Base-by-base conservation (phyloP, 2,888 invertebrate species). In the Cylloceria caligata region DNA sequence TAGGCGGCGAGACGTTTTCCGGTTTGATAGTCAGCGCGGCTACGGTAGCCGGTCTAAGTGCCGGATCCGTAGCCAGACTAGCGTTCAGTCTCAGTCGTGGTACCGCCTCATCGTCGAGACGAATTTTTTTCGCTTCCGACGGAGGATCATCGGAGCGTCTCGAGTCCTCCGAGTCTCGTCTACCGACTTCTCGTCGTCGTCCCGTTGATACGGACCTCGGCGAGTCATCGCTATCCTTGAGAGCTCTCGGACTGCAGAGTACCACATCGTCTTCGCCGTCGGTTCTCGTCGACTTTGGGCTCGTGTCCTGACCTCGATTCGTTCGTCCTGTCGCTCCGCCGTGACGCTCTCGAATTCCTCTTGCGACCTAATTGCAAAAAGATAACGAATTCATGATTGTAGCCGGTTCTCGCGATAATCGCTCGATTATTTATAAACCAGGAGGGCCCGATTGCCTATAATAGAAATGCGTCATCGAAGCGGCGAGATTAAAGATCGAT, bases 61-160 rank as follows among this genome's bases (percentile, higher is more conserved):
- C 97, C 2, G 97, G 97, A 93, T 97, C 97, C 47, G 97, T 97
- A 71, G 97, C 97, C 86, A 97, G 94, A 91, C 95, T 95, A 81
- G 96, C 94, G 93, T 97, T 97, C 86, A 97, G 94, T 85, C 97
- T 95, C 88, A 97, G 94, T 88, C 96, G 95, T 86, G 97, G 97
- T 36, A 89, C 84, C 27, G 89, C 88, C 45, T 92, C 91, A 57
- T 93, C 92, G 80, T 91, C 91, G 75, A 91, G 90, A 74, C 90
- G 88, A 73, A 89, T 87, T 84, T 90, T 92, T 80, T 92, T 91
- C 24, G 90, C 57, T 75, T 91, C 91, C 24, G 87, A 79, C 19
- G 88, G 84, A 13, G 87, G 84, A 6, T 91, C 91, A 62, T 89
- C 88, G 45, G 88, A 85, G 19, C 88, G 86, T 69, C 89, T 87